Percentiles rank a stretch among this genome's conserved stretches.
phyloP scores from a whole-genome alignment of 2,797 vertebrate genomes.

The Falco rusticolus region DNA sequence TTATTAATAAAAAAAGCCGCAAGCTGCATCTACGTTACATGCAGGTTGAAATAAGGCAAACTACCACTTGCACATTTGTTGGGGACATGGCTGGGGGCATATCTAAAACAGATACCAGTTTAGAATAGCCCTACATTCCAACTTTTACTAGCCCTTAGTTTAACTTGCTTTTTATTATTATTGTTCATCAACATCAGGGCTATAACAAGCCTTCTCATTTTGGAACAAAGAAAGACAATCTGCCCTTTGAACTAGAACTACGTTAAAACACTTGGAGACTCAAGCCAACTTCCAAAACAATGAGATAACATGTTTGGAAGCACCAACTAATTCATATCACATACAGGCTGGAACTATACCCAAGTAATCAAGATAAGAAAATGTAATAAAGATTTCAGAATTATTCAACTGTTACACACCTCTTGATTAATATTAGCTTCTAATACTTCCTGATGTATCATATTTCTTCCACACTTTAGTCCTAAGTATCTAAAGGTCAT shows the following conservation, averaged over 20 bases:
- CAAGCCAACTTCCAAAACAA: conserved; percentile 8
- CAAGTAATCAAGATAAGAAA: conserved; percentile 37
- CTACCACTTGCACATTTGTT: background rate
- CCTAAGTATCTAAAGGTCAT: background rate
- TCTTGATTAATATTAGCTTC: background rate
- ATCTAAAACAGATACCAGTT: background rate
- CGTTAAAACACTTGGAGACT: background rate
- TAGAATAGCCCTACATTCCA: background rate
- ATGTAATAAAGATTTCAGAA: conserved; percentile 45
- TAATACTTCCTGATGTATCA: conserved; percentile 26
- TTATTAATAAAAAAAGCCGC: background rate
- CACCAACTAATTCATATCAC: background rate
- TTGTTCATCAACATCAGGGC: background rate
- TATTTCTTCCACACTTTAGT: background rate
- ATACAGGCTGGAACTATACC: background rate
- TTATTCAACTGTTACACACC: conserved; percentile 35
- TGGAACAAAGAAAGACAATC: conserved; percentile 19
- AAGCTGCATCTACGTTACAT: background rate
- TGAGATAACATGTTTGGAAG: conserved; percentile 21
- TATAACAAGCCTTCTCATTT: conserved; percentile 11
- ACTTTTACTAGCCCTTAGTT: background rate
- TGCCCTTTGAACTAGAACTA: conserved; percentile 41
- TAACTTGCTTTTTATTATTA: background rate
- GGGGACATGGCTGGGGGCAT: background rate
- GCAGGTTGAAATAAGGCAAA: background rate